These are phyloP conservation scores for Porites australiensis DNA, from an alignment of 64 coral and sea anemone species.

Conservation along the genomic window DNA sequence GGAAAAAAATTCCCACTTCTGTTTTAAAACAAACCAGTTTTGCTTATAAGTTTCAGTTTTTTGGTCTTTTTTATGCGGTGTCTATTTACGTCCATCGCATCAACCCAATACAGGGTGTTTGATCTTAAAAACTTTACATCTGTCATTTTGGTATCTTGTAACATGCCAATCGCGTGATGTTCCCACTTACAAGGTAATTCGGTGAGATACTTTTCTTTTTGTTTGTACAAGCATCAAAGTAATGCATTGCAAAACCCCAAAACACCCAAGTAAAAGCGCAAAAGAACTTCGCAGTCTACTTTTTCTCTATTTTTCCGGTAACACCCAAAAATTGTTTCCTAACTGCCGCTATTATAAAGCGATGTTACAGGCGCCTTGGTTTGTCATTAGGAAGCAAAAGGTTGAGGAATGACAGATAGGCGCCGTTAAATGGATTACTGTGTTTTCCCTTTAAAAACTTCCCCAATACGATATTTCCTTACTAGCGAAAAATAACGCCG, in stretches of 20 bases:
- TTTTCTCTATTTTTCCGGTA: conserved; percentile 18
- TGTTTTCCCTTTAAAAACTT: not conserved
- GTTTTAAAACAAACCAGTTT: not conserved
- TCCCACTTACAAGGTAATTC: not conserved
- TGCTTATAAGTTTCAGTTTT: not conserved
- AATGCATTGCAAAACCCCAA: not conserved
- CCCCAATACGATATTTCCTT: conserved; percentile 7
- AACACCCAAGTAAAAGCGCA: not conserved
- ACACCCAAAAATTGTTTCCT: conserved; percentile 22
- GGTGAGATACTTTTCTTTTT: not conserved
- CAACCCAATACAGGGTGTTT: not conserved
- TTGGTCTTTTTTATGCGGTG: not conserved
- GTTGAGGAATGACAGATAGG: not conserved
- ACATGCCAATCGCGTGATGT: conserved; percentile 5
- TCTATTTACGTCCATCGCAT: not conserved
- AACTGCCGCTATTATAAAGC: not conserved
- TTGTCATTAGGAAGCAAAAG: not conserved
- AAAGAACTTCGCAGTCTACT: not conserved
- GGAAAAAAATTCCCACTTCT: not conserved
- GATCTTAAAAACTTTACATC: not conserved
- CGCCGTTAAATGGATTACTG: not conserved
- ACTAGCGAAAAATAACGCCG: not conserved
- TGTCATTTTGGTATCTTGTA: not conserved
- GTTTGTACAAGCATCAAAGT: not conserved
- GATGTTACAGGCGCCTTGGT: not conserved